phyloP scores from a whole-genome alignment of 2,888 invertebrate genomes.

The Hydroisotoma schaefferi region DNA sequence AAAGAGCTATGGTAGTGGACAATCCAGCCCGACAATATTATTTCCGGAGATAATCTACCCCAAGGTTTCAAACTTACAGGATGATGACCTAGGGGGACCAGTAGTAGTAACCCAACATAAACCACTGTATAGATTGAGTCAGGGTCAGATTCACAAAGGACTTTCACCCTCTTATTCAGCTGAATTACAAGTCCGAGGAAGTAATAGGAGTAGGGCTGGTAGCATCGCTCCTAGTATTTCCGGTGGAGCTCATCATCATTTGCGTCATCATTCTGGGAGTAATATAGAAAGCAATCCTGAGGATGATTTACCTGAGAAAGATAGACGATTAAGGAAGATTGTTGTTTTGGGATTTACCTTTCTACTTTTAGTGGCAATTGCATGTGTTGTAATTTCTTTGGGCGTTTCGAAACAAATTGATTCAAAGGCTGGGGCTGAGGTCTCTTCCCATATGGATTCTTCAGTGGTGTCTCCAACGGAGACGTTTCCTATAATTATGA shows the following conservation, averaged over 20 bases:
- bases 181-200: not conserved
- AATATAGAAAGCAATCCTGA: not conserved
- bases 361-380: slow-evolving; percentile 18
- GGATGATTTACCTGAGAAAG: not conserved
- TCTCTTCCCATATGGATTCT: no score
- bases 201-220: slow-evolving; percentile 5
- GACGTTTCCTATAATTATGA: no score
- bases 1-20: slow-evolving; percentile 7
- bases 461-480: no score
- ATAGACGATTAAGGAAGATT: not conserved
- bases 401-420: slow-evolving; percentile 6
- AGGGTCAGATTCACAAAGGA: not conserved
- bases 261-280: not conserved
- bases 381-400: slow-evolving; percentile 18
- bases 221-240: slow-evolving; percentile 4
- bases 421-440: not conserved
- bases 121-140: not conserved
- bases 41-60: not conserved
- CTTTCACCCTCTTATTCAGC: not conserved
- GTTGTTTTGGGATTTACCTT: slow-evolving; percentile 15
- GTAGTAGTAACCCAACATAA: not conserved
- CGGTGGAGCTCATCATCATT: not conserved
- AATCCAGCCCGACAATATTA: slow-evolving; percentile 5
- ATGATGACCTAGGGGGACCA: not conserved
- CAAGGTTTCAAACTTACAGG: no score